Conservation (phyloP, 2,888 invertebrate genomes). For the Micoletzkya japonica region DNA sequence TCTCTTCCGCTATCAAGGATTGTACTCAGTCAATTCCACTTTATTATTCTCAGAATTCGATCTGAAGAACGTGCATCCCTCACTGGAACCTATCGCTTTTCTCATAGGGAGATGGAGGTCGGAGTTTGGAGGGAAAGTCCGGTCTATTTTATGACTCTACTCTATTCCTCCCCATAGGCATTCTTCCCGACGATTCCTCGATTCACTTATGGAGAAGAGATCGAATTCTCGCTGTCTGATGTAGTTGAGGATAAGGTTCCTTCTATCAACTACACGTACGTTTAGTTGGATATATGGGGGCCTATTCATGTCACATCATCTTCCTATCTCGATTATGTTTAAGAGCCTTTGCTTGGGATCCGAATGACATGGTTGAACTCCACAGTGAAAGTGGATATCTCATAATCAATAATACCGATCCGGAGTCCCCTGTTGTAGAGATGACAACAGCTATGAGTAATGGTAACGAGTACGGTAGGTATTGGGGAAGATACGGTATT, state of each 20-base stretch:
- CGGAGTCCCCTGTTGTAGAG: conserved; percentile 39
- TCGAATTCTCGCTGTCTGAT: conserved; percentile 55
- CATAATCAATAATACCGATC: conserved; percentile 4
- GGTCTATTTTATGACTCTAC: background rate
- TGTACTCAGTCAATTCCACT: background rate
- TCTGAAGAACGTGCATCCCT: conserved; percentile 43
- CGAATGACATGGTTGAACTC: conserved; percentile 57
- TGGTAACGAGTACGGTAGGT: conserved; percentile 37
- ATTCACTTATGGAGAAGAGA: conserved; percentile 63
- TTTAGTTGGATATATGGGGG: background rate
- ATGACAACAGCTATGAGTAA: conserved; percentile 62
- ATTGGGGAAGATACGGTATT: background rate
- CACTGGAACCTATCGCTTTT: conserved; percentile 56
- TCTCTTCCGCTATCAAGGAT: background rate
- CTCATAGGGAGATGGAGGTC: conserved; percentile 62
- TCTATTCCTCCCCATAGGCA: conserved; percentile 33
- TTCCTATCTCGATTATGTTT: background rate
- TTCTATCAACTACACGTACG: conserved; percentile 60
- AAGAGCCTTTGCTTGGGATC: conserved; percentile 64
- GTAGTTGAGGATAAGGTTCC: conserved; percentile 33
- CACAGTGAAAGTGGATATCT: conserved; percentile 57
- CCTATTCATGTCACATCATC: background rate
- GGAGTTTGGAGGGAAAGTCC: conserved; percentile 58
- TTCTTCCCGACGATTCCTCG: conserved; percentile 63
- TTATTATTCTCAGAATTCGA: conserved; percentile 54